These are phyloP conservation scores for Camelus dromedarius DNA, from an alignment of 2,113 vertebrate genomes.

Conservation along the genomic window DNA sequence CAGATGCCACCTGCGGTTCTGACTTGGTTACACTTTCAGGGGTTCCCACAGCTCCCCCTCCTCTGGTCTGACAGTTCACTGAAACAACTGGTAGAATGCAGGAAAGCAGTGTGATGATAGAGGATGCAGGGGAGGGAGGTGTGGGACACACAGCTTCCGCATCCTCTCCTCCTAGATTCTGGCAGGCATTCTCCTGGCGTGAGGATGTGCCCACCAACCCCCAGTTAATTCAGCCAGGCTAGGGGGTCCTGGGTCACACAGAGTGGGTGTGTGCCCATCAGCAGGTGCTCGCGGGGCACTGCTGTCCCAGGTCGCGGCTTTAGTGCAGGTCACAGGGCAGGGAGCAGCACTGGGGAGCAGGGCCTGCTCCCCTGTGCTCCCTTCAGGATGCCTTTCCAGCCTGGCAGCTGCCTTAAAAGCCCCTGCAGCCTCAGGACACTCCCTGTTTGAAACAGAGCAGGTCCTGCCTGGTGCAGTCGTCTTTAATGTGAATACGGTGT, in stretches of 20 bases:
- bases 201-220: rapidly evolving
- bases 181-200: rapidly evolving
- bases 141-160: too few species aligned
- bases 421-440: not conserved
- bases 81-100: not conserved
- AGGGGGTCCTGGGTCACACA: rapidly evolving
- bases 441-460: not conserved
- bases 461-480: not conserved
- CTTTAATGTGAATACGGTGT: too few species aligned
- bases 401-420: not conserved
- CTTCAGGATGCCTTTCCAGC: not conserved
- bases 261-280: rapidly evolving
- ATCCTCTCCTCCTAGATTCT: not conserved
- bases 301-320: not conserved
- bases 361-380: rapidly evolving
- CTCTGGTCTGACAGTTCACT: not conserved
- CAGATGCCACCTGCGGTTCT: not conserved
- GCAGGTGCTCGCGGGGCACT: rapidly evolving
- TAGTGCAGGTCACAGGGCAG: not conserved
- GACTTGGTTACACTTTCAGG: not conserved
- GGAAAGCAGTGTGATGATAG: not conserved
- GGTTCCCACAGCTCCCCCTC: not conserved
- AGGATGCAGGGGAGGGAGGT: not conserved
- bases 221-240: not conserved
- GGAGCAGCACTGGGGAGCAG: too few species aligned